Evolutionary conservation across 2,888 invertebrate species (phyloP).

Genomic region (Euplexia lucipara): DNA sequence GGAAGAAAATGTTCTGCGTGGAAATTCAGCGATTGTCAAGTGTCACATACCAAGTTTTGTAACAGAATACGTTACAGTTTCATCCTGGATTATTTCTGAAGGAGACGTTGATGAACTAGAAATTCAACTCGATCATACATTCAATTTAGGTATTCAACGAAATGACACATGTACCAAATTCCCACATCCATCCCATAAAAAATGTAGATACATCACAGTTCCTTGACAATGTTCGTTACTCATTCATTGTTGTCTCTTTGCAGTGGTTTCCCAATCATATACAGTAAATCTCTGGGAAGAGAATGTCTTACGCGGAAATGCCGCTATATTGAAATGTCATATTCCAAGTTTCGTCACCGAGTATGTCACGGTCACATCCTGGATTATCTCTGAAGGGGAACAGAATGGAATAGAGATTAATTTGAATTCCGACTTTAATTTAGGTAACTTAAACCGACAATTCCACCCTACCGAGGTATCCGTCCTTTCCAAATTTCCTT

Average conservation of each 20-base stretch:
- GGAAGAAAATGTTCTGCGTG: constrained; percentile 97
- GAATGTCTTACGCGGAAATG: constrained; percentile 97
- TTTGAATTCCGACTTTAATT: constrained; percentile 83
- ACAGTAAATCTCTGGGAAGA: constrained; percentile 98
- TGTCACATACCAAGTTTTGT: constrained; percentile 98
- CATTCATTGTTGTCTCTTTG: constrained; percentile 46
- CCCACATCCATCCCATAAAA: constrained; percentile 29
- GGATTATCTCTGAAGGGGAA: constrained; percentile 94
- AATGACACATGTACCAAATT: constrained; percentile 11
- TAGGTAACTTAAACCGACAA: constrained; percentile 76
- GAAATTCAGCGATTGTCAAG: constrained; percentile 97
- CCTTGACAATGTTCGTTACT: constrained; percentile 5
- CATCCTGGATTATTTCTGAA: constrained; percentile 96
- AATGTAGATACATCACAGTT: constrained; percentile 1
- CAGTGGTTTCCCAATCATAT: constrained; percentile 97
- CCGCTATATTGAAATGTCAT: constrained; percentile 97
- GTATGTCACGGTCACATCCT: constrained; percentile 96
- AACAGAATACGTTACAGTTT: constrained; percentile 96
- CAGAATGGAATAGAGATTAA: constrained; percentile 86
- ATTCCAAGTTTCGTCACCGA: constrained; percentile 98
- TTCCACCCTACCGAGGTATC: constrained; percentile 38
- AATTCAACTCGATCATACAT: constrained; percentile 81
- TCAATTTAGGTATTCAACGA: constrained; percentile 79
- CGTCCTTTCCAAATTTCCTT: constrained; percentile 52
- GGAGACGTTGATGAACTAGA: constrained; percentile 91